A percentile compares a stretch with the other conserved stretches of the same genome.
Evolutionary conservation across 2,113 vertebrate species (phyloP).

Genomic region (Mellivora capensis): DNA sequence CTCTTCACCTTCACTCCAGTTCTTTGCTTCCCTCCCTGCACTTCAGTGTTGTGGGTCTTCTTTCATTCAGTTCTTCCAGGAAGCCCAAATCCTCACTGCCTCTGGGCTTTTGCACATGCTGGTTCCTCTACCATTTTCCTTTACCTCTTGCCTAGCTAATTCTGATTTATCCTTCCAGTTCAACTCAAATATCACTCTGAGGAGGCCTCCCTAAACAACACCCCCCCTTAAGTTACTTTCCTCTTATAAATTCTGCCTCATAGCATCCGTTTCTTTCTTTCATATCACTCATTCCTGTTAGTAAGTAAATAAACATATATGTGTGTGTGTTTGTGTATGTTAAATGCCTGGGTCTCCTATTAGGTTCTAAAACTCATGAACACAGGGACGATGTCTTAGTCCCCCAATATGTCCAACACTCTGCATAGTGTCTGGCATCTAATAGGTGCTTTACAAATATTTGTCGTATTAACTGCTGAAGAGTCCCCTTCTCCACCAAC

Average conservation of each 20-base stretch:
- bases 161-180: neutral
- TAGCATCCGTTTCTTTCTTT: neutral
- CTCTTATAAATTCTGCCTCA: neutral
- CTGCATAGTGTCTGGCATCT: neutral
- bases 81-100: neutral
- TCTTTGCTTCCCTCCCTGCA: neutral
- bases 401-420: neutral
- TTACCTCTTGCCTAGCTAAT: neutral
- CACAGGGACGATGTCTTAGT: neutral
- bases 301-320: neutral
- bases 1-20: neutral
- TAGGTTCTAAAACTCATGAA: neutral
- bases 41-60: neutral
- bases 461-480: neutral
- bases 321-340: neutral
- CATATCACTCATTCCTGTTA: neutral
- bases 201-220: neutral
- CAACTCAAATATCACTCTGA: neutral
- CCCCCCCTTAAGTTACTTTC: neutral
- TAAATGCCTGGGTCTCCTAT: neutral
- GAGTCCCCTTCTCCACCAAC: neutral
- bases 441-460: neutral
- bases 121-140: neutral
- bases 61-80: neutral
- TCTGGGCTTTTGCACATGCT: neutral